Conservation (phyloP, 2,113 vertebrate genomes). For the Tiliqua scincoides region DNA sequence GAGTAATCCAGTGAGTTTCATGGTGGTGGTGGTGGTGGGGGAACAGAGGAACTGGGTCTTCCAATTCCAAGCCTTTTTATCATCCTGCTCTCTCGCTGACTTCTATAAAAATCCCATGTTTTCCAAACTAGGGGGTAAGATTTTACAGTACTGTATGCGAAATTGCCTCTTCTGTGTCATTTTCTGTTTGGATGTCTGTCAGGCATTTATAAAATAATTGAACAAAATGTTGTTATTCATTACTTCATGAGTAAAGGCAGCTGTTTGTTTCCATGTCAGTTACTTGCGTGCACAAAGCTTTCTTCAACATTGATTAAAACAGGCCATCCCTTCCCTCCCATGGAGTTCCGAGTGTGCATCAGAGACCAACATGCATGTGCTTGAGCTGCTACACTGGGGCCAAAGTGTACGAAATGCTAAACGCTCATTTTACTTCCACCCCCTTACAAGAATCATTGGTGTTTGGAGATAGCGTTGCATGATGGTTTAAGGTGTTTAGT, state of each 20-base stretch:
- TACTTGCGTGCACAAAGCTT: neutral
- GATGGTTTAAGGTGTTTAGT: neutral
- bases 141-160: neutral
- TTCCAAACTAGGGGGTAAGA: neutral
- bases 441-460: neutral
- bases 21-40: too few species aligned
- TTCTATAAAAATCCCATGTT: neutral
- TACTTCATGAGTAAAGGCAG: neutral
- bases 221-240: slow-evolving; percentile 14
- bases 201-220: neutral
- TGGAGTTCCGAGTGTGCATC: neutral
- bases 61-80: neutral
- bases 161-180: neutral
- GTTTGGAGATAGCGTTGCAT: neutral
- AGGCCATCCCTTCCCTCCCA: neutral
- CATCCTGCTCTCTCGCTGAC: neutral
- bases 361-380: neutral
- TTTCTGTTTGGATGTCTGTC: neutral
- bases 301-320: neutral
- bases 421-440: neutral
- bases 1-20: neutral
- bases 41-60: neutral
- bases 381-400: neutral
- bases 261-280: neutral
- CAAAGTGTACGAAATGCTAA: neutral